phyloP scores from a whole-genome alignment of 2,797 vertebrate species.

The Delichon dasypus region DNA sequence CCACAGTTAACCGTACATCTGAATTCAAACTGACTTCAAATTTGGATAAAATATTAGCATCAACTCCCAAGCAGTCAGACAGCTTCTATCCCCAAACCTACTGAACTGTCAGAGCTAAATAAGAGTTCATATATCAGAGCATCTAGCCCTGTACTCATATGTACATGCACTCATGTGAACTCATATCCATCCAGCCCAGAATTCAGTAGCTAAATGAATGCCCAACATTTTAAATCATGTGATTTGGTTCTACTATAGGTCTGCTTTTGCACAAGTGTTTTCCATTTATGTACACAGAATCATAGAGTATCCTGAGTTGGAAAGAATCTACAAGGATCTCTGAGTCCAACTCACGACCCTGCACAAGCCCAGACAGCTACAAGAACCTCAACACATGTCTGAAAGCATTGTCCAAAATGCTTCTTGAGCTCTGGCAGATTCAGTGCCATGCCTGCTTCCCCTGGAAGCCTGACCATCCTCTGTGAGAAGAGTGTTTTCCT shows the following conservation, averaged over 20 bases:
- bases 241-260: background rate
- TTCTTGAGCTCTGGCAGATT: background rate
- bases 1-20: background rate
- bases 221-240: background rate
- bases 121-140: background rate
- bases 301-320: background rate
- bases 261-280: background rate
- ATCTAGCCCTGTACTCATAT: background rate
- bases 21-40: background rate
- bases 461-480: background rate
- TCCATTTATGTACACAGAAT: background rate
- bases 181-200: background rate
- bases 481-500: background rate
- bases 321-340: background rate
- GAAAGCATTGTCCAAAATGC: background rate
- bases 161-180: background rate
- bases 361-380: background rate
- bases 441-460: background rate
- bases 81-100: background rate
- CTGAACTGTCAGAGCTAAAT: background rate
- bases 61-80: background rate
- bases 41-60: background rate
- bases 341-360: background rate
- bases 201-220: background rate
- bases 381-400: background rate